A percentile compares a stretch with the other conserved stretches of the same genome.
Evolutionary conservation across 2,797 vertebrate species (phyloP).

Genomic region (Clarias pachynema): DNA sequence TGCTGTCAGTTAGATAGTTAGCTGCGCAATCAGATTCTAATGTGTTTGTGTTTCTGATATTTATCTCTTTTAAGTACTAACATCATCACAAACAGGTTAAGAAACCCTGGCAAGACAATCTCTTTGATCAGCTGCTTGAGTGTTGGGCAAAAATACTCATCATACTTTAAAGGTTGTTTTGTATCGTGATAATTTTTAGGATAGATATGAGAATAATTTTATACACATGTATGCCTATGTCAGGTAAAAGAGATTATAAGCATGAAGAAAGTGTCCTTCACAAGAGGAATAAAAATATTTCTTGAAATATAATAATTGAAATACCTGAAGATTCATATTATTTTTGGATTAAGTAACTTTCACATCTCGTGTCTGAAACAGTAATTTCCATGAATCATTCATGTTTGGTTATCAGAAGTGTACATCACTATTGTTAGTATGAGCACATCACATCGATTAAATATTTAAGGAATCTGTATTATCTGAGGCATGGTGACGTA

Average conservation of each 20-base stretch:
- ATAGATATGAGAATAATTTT: no score
- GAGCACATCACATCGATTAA: not conserved
- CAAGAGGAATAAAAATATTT: no score
- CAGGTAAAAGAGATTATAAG: not conserved
- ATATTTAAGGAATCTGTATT: not conserved
- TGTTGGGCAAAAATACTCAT: not conserved
- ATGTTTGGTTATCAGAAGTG: not conserved
- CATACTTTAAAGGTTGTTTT: not conserved
- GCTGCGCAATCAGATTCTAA: slow-evolving; percentile 29
- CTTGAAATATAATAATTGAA: not conserved
- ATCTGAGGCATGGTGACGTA: no score
- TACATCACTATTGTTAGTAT: not conserved
- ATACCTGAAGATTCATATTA: not conserved
- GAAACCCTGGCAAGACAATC: not conserved
- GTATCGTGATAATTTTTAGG: not conserved
- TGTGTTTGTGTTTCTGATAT: slow-evolving; percentile 30
- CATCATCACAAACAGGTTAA: slow-evolving; percentile 40
- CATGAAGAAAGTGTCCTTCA: not conserved
- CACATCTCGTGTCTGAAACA: not conserved
- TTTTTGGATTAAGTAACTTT: not conserved
- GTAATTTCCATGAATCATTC: not conserved
- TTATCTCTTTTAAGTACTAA: slow-evolving; percentile 36
- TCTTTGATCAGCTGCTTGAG: slow-evolving; percentile 14
- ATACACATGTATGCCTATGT: not conserved
- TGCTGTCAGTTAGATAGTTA: slow-evolving; percentile 15